phyloP scores from a whole-genome alignment of 2,113 vertebrate genomes.

The Corythoichthys haematopterus region DNA sequence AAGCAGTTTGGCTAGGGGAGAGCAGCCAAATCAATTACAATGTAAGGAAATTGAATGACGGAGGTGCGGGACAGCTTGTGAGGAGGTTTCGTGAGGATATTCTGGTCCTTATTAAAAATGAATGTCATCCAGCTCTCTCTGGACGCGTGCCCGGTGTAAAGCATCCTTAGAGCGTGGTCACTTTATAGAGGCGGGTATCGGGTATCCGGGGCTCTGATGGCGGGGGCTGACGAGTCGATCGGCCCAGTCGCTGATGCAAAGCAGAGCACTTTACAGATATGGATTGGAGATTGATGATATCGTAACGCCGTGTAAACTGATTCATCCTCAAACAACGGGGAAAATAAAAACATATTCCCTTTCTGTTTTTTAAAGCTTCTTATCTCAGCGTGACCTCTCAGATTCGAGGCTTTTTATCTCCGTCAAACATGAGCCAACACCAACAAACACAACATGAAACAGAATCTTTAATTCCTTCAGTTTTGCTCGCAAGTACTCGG shows the following conservation, averaged over 20 bases:
- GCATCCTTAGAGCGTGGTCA: constrained; percentile 70
- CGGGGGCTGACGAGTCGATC: constrained; percentile 64
- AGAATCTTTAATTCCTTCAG: constrained; percentile 55
- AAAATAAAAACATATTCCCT: constrained; percentile 41
- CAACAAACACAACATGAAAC: constrained; percentile 63
- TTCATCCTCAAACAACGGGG: constrained; percentile 54
- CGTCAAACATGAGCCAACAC: constrained; percentile 50
- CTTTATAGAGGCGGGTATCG: constrained; percentile 64
- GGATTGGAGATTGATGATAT: constrained; percentile 71
- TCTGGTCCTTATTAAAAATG: constrained; percentile 73
- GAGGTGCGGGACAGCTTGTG: constrained; percentile 34
- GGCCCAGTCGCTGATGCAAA: constrained; percentile 70
- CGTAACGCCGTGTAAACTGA: constrained; percentile 61
- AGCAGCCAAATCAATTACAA: constrained; percentile 54
- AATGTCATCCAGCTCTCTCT: constrained; percentile 71
- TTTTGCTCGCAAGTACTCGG: constrained; percentile 44
- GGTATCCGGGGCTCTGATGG: constrained; percentile 57
- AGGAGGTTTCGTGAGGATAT: constrained; percentile 54
- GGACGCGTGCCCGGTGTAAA: constrained; percentile 59
- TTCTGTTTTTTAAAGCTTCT: constrained; percentile 26
- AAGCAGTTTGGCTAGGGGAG: constrained; percentile 26
- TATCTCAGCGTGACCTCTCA: constrained; percentile 26
- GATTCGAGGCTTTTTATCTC: constrained; percentile 53
- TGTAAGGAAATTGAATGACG: constrained; percentile 41
- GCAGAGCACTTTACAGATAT: constrained; percentile 72